A percentile compares a stretch with the other conserved stretches of the same genome.
These are phyloP conservation scores for Diprion similis DNA, from an alignment of 1,140 invertebrate genomes.

Conservation along the genomic window DNA sequence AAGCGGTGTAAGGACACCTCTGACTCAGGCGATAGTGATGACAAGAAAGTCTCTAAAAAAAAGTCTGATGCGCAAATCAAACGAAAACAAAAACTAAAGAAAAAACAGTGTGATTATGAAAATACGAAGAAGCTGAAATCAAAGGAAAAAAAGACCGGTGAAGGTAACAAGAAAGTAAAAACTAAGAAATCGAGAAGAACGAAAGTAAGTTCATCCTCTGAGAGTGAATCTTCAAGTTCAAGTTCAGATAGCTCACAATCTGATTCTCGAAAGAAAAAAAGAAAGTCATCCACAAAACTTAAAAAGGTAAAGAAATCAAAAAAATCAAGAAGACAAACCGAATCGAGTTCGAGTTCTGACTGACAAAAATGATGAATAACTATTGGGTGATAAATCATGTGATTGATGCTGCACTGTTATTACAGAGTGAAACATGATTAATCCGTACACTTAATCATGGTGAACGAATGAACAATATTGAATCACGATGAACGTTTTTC, in stretches of 20 bases:
- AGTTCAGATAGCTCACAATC: conserved; percentile 6
- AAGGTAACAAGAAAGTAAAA: conserved; percentile 12
- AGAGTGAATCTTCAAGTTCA: neutral
- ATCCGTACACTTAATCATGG: neutral
- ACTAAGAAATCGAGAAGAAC: conserved; percentile 15
- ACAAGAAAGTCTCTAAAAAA: conserved; percentile 10
- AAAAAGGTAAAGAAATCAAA: neutral
- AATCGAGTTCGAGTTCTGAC: conserved; percentile 10
- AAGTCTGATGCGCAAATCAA: neutral
- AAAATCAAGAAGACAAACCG: conserved; percentile 20
- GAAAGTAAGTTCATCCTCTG: conserved; percentile 8
- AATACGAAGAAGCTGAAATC: conserved; percentile 10
- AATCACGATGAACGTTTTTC: neutral
- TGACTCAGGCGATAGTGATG: neutral
- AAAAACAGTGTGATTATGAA: neutral
- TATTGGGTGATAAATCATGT: neutral
- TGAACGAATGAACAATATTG: neutral
- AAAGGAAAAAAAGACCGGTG: neutral
- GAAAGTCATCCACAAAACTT: neutral
- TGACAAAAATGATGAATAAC: neutral
- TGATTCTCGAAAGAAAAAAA: conserved; percentile 19
- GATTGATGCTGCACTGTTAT: neutral
- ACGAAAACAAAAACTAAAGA: neutral
- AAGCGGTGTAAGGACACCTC: neutral
- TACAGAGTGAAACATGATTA: neutral